phyloP scores from a whole-genome alignment of 1,140 invertebrate species.

The Helicoverpa armigera region DNA sequence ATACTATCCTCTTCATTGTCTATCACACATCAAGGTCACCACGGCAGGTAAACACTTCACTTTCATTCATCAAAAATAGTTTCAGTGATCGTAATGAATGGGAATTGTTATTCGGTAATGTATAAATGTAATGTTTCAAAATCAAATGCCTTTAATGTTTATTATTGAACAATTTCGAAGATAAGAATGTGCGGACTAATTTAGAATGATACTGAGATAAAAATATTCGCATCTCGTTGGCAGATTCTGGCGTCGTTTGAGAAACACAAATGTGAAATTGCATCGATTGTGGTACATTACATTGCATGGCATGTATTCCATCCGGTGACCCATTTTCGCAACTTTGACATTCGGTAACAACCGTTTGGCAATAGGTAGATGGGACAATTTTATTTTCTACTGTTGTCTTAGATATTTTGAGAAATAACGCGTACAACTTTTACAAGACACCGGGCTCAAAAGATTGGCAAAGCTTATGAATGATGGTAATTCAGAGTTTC shows the following conservation, averaged over 20 bases:
- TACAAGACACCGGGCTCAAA: background rate
- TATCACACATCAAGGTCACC: conserved; percentile 71
- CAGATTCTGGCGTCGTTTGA: conserved; percentile 25
- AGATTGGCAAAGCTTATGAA: background rate
- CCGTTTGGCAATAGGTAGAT: conserved; percentile 78
- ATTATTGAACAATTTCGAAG: conserved; percentile 35
- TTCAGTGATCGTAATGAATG: conserved; percentile 36
- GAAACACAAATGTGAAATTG: conserved; percentile 53
- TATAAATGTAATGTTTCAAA: conserved; percentile 22
- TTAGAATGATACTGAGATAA: conserved; percentile 27
- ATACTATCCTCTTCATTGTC: conserved; percentile 59
- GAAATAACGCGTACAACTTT: conserved; percentile 44
- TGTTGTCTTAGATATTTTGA: conserved; percentile 70
- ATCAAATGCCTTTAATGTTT: conserved; percentile 8
- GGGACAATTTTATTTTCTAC: conserved; percentile 67
- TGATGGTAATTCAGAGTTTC: too few relatives aligned
- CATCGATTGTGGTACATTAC: conserved; percentile 68
- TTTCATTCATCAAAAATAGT: conserved; percentile 68
- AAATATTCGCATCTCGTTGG: conserved; percentile 28
- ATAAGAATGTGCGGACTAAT: conserved; percentile 6
- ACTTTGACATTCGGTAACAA: conserved; percentile 72
- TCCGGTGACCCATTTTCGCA: conserved; percentile 81
- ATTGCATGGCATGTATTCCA: conserved; percentile 71
- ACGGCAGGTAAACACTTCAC: conserved; percentile 77
- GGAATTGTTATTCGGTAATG: conserved; percentile 3